Evolutionary conservation across 2,113 vertebrate species (phyloP).

Genomic region (Plotosus lineatus): DNA sequence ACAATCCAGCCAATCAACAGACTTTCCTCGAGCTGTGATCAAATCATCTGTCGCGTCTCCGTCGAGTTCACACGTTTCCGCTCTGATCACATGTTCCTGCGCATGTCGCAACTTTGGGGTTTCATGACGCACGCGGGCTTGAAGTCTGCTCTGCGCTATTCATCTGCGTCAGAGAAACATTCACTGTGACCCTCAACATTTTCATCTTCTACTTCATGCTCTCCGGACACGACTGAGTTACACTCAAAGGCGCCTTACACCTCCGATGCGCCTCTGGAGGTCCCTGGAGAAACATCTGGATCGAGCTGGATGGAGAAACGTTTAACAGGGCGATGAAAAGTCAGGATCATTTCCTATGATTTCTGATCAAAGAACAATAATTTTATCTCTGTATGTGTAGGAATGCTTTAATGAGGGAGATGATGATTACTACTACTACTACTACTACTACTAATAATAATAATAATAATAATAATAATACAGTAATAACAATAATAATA

Average conservation of each 20-base stretch:
- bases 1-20: neutral
- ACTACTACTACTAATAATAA: neutral
- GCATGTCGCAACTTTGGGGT: neutral
- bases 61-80: neutral
- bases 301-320: neutral
- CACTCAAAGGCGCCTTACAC: neutral
- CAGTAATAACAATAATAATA: neutral
- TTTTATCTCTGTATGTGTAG: neutral
- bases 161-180: neutral
- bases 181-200: neutral
- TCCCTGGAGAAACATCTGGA: conserved; percentile 15
- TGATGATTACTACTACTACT: neutral
- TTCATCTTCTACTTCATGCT: neutral
- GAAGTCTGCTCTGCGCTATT: neutral
- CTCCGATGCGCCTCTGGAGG: neutral
- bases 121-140: neutral
- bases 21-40: neutral
- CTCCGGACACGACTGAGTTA: neutral
- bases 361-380: neutral
- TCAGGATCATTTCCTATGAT: neutral
- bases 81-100: neutral
- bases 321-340: neutral
- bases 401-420: too few species aligned
- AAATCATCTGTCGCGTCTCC: neutral
- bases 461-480: too few species aligned